phyloP scores from a whole-genome alignment of 30 jellyfish, hydroid and myxozoan species.

The Cassiopea xamachana region DNA sequence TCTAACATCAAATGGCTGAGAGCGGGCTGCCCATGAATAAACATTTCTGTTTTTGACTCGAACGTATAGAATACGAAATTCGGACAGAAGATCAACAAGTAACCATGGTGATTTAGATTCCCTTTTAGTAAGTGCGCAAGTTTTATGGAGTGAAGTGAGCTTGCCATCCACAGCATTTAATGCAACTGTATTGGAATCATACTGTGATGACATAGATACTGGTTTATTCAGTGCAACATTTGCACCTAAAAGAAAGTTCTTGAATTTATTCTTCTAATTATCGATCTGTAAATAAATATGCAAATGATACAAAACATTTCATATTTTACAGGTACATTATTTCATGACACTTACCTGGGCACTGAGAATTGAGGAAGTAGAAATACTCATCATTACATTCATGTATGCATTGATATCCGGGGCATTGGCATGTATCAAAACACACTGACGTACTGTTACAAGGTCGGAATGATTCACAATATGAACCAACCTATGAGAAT shows the following conservation, averaged over 20 bases:
- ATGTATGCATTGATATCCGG: too few relatives aligned
- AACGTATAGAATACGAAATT: not conserved
- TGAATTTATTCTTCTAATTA: too few relatives aligned
- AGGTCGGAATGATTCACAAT: too few relatives aligned
- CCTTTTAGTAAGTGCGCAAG: not conserved
- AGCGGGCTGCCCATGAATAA: not conserved
- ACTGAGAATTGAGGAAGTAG: too few relatives aligned
- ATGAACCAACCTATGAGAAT: too few relatives aligned
- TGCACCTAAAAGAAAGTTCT: not conserved
- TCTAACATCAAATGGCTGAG: conserved; percentile 2
- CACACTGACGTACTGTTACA: too few relatives aligned
- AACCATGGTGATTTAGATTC: conserved; percentile 16
- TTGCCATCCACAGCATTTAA: conserved; percentile 11
- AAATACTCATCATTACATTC: too few relatives aligned
- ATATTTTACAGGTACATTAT: too few relatives aligned
- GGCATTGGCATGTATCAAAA: too few relatives aligned
- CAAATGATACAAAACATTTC: too few relatives aligned
- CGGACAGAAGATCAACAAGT: not conserved
- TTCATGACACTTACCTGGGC: too few relatives aligned
- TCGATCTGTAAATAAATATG: too few relatives aligned
- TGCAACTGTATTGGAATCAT: not conserved
- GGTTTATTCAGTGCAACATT: conserved; percentile 1
- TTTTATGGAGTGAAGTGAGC: not conserved
- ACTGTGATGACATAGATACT: not conserved
- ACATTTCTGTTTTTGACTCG: not conserved